Base-by-base conservation (phyloP, 2,888 invertebrate genomes). In the Hecatera dysodea region DNA sequence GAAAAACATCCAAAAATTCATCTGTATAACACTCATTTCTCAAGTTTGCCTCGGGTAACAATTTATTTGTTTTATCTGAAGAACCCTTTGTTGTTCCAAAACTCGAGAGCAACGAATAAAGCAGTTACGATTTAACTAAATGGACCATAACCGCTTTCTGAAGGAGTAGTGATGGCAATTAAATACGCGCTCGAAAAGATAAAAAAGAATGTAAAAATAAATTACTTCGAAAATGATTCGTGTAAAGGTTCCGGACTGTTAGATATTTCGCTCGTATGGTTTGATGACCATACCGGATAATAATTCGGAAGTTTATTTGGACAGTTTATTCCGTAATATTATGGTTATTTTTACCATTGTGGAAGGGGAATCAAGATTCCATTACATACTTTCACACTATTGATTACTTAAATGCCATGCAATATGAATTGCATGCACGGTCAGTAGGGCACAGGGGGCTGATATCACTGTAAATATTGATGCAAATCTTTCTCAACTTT, bases 21-120 rank as follows among this genome's bases (percentile, higher is more conserved):
- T 64, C 75, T 85, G 89, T 89, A 85, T 85, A 89, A 88, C 84
- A 87, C 86, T 89, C 72, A 87, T 89, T 89, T 84, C 85, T 86
- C 80, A 85, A 85, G 87, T 88, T 87, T 86, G 87, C 88, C 82
- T 71, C 67, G 85, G 86, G 83, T 87, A 89, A 89, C 88, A 88
- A 93, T 93, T 92, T 92, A 90, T 93, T 93, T 93, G 89, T 90
- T 91, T 92, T 93, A 93, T 93, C 92, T 91, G 80, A 71, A 78
- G 86, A 88, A 89, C 90, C 91, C 90, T 92, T 94, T 93, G 91
- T 92, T 92, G 89, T 89, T 86, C 75, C 76, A 84, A 88, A 90
- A 89, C 86, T 89, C 85, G 85, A 90, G 87, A 87, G 82, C 84
- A 79, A 87, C 85, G 84, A 90, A 93, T 92, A 91, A 93, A 93